Evolutionary conservation across 1,140 invertebrate genomes (phyloP), one percentile per base, ranked within the genome.

Genomic region (Brachionus manjavacas): DNA sequence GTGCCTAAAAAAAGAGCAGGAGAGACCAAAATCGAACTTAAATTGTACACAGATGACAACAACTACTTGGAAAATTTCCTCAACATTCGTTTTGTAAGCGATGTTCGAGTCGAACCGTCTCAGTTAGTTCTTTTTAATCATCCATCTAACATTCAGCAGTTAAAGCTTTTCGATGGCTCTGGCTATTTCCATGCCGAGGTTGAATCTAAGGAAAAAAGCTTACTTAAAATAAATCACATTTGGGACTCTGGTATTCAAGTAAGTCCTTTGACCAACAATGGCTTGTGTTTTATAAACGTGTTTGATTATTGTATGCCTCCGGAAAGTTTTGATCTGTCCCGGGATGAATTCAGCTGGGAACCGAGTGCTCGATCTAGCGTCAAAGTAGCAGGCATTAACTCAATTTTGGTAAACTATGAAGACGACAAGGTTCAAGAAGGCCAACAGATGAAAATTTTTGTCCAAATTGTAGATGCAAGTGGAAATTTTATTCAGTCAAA

Each of bases 341-440:
- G 25, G 6, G 6, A 76, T 23, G 72, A 49, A 12, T 31, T 76
- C 25, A 23, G 12, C 8, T 76, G 72, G 72, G 9, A 49, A 11
- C 41, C 72, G 9, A 76, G 8, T 76, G 43, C 72, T 25, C 41
- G n/a, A 23, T 49, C 72, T n/a, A 23, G 46, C 12, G 49, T 76
- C n/a, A 76, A 76, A 49, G 23, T 76, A 3, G 72, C 72, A 49
- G 72, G 72, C 14, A 76, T 76, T n/a, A 76, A 76, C n/a, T 49
- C 72, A 23, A 76, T 76, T 11, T n/a, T 76, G 72, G 72, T 76
- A 25, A 76, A 76, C 25, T 76, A 49, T 23, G 72, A 76, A 49
- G 72, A 76, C 20, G 72, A 76, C 12, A 76, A 76, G 23, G 41
- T 76, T 6, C 41, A 76, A 49, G 41, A 49, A 25, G 43, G 43